Evolutionary conservation across 2,797 vertebrate genomes (phyloP), one percentile per base, ranked within the genome.

Genomic region (Arvicola amphibius): DNA sequence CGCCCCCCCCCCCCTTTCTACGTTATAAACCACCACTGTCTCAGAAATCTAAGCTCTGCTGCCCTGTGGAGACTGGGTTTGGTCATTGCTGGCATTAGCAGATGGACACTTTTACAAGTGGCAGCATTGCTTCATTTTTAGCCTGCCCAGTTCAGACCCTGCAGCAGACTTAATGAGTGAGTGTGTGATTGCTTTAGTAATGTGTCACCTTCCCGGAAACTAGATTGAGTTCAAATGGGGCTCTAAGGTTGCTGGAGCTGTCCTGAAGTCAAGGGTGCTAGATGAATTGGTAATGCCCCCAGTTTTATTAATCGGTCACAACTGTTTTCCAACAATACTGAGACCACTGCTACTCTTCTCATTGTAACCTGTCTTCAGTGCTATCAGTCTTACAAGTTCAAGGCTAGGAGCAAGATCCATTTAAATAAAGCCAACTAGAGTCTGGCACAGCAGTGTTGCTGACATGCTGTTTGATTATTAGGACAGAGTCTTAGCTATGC

Each of bases 211-310:
- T 95, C 90, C 86, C 78, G 69, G 90, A 95, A 96, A 80, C 43
- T 17, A 65, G 71, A 96, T 91, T 69, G 90, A 88, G 13, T 65
- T 94, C 96, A 94, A 97, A 96, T 87, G 61, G 78, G 74, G 83
- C 32, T 48, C 67, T 83, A 87, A 89, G 59, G 59, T 93, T 95
- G 93, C 17, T 53, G 71, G 37, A 92, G n/a, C 61, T 91, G 87
- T 91, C 76, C 89, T 32, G 79, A 95, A 95, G 89, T 48, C 65
- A 88, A 59, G 53, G 80, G 86, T 95, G 91, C 93, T 94, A 23
- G 94, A 88, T 56, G 76, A 90, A 91, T 40, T 43, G 51, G 0
- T 43, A 91, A 69, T 61, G 56, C 10, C 23, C 46, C 4, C 71
- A 59, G 65, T 96, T 93, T 94, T 88, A 94, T 95, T 94, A 95